Percentiles rank a stretch among this genome's conserved stretches.
These are phyloP conservation scores for Coelogynopora nodosa DNA, from an alignment of 2,888 invertebrate species.

Conservation along the genomic window DNA sequence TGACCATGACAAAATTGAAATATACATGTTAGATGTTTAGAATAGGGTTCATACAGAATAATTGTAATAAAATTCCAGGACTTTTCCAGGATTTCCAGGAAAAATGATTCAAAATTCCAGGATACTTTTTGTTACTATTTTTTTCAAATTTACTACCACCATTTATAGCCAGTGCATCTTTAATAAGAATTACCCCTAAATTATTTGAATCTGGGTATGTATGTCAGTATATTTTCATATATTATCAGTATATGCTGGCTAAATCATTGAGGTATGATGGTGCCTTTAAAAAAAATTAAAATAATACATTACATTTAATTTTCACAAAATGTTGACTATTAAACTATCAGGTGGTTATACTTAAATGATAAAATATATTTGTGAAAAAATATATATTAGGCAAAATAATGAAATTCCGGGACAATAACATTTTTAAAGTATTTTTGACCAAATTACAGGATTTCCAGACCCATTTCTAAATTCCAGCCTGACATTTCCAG, in stretches of 20 bases:
- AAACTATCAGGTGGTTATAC: too few relatives aligned
- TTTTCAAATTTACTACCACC: background rate
- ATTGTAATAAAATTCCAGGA: background rate
- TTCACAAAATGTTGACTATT: too few relatives aligned
- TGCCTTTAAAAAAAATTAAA: too few relatives aligned
- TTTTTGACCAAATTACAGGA: background rate
- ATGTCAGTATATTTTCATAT: background rate
- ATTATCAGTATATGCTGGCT: background rate
- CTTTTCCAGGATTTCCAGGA: background rate
- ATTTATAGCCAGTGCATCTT: background rate
- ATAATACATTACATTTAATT: too few relatives aligned
- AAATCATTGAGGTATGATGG: background rate
- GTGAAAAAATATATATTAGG: background rate
- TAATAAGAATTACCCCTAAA: background rate
- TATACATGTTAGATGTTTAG: too few relatives aligned
- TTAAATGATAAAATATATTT: background rate
- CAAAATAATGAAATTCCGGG: background rate
- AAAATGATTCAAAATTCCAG: too few relatives aligned
- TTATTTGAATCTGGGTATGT: background rate
- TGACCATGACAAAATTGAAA: too few relatives aligned
- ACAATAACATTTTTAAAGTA: background rate
- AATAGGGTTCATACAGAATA: background rate
- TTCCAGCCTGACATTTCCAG: too few relatives aligned
- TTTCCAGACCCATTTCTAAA: too few relatives aligned
- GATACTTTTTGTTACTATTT: background rate